Base-by-base conservation (phyloP, 1,140 invertebrate genomes). In the Dreissena polymorpha region DNA sequence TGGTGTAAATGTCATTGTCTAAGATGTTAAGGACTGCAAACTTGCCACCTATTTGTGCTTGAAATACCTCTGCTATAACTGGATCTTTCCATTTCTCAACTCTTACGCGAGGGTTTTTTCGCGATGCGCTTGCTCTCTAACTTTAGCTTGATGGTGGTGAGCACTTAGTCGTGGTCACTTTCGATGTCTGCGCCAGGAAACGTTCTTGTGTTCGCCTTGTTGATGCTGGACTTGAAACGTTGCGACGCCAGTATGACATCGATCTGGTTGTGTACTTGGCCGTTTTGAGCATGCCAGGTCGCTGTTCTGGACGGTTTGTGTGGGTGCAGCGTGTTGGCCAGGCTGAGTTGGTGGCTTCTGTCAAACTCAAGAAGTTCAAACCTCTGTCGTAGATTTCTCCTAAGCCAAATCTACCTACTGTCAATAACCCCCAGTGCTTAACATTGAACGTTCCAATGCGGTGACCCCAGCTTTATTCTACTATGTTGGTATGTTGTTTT, bases 121-220 rank as follows among this genome's bases (percentile, higher is more conserved):
- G 49, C 50, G 57, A 12, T 50, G 51, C 6, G 49, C n/a, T 51
- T 29, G 16, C 0, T 79, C 55, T 80, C 86, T 21, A 87, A 39
- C 14, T 82, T 70, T 1, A 87, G 25, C 53, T 74, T 73, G 16
- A 86, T 68, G 8, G 85, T 85, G 23, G 65, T 50, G 50, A 87
- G n/a, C 5, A 87, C 86, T 10, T 86, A 29, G 82, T 87, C 85
- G 82, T 88, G 86, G 65, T 87, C 85, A 63, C 85, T 88, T 23
- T 72, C 68, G 25, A 86, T 70, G 60, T 76, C 87, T 23, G 78
- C 78, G 0, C 80, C 87, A 16, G 69, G 70, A 79, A n/a, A 88
- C 0, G 55, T 86, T 65, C 79, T 77, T 73, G 85, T 85, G 21
- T 79, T 75, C 10, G 79, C 85, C n/a, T 53, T 84, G 83, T 87